These are phyloP conservation scores for Centruroides vittatus DNA, from an alignment of 1,140 invertebrate species.

Conservation along the genomic window DNA sequence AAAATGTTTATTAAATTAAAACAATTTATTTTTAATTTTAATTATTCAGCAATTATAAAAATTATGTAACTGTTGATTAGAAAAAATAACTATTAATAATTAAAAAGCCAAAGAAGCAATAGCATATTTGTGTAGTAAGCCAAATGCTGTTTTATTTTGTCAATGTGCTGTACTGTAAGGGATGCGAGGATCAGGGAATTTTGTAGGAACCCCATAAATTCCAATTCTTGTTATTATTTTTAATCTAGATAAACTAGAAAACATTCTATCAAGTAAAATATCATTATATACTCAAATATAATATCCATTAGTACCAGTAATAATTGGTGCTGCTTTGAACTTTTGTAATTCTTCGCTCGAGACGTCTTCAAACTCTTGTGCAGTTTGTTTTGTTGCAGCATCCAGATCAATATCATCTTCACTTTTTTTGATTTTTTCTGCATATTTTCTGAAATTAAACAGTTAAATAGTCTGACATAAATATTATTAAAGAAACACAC, in stretches of 20 bases:
- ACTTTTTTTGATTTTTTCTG: constrained; percentile 41
- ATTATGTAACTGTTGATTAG: too few species aligned
- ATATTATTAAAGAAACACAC: neutral
- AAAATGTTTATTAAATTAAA: too few species aligned
- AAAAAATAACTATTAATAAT: too few species aligned
- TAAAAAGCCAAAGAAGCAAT: too few species aligned
- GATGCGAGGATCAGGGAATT: too few species aligned
- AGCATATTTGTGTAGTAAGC: too few species aligned
- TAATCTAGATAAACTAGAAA: neutral
- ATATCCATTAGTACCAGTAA: constrained; percentile 37
- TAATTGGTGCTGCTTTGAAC: constrained; percentile 46
- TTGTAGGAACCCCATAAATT: too few species aligned
- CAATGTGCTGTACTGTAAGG: too few species aligned
- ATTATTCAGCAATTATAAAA: too few species aligned
- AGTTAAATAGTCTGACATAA: neutral
- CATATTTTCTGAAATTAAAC: constrained; percentile 34
- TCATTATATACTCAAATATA: neutral
- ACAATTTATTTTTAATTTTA: too few species aligned
- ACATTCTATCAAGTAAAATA: neutral
- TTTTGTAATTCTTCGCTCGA: constrained; percentile 48
- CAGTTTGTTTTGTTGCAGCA: constrained; percentile 45
- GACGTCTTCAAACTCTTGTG: constrained; percentile 63
- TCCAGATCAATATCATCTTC: constrained; percentile 42
- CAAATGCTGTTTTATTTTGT: too few species aligned
- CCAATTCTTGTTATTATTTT: too few species aligned